These are phyloP conservation scores for Aphelinus certus DNA, from an alignment of 1,140 invertebrate species.

Conservation along the genomic window DNA sequence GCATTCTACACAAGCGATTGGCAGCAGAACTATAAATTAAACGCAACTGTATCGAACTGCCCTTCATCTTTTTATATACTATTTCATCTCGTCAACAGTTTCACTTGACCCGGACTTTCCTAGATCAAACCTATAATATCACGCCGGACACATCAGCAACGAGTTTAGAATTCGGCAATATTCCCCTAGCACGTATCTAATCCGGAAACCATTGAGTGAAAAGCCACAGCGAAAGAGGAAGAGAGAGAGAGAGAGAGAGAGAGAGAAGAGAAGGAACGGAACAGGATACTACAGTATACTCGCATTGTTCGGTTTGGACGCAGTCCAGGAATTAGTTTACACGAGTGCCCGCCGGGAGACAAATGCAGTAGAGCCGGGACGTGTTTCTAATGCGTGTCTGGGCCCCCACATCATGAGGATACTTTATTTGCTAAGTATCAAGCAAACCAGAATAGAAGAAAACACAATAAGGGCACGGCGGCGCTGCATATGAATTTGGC, in stretches of 20 bases:
- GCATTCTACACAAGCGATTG: background rate
- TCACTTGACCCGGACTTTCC: background rate
- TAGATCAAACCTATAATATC: background rate
- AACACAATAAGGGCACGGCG: background rate
- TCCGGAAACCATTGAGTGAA: too few species aligned
- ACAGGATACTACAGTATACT: too few species aligned
- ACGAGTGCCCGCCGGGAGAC: constrained; percentile 7
- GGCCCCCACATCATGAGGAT: background rate
- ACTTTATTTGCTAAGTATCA: constrained; percentile 3
- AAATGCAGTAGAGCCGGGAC: background rate
- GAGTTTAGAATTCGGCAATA: too few species aligned
- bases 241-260: too few species aligned
- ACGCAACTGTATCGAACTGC: background rate
- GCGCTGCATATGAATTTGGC: background rate
- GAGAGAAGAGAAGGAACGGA: too few species aligned
- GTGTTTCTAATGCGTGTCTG: background rate
- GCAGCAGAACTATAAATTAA: constrained; percentile 9
- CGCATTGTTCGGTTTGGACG: constrained; percentile 20
- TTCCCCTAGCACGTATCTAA: too few species aligned
- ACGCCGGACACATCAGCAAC: too few species aligned
- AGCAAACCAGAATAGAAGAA: background rate
- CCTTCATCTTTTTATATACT: too few species aligned
- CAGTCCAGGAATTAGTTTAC: constrained; percentile 39
- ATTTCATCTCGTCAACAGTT: too few species aligned
- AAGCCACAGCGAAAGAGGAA: too few species aligned